Base-by-base conservation (phyloP, 2,113 vertebrate genomes). In the Labeo catla region DNA sequence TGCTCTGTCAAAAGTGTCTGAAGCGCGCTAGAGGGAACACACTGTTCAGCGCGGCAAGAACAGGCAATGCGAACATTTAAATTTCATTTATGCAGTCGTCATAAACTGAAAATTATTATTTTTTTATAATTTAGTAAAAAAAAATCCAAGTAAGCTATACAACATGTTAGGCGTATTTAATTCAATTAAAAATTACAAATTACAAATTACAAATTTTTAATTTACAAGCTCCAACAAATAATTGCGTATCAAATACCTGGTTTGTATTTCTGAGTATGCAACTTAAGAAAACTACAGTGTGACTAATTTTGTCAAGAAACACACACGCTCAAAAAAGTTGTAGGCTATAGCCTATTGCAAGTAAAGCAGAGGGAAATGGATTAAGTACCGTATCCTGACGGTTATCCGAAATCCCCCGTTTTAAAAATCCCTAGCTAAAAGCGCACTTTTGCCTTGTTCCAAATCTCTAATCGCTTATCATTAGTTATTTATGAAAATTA, bases 401-500 rank as follows among this genome's bases (percentile, higher is more conserved):
- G 34, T 4, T 61, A 59, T 39, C 10, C 52, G 15, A 79, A n/a
- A 61, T 39, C 77, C n/a, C 43, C 13, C 79, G 5, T 68, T 4
- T 85, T 66, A 43, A 59, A 45, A 63, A 50, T 45, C 23, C 63
- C 34, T 61, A 21, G 39, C 16, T 47, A 74, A 28, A 23, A 54
- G 19, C 3, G 52, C 28, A 47, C 68, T 52, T 15, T 45, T 47
- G 15, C 1, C 11, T 21, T 16, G 15, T 61, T 72, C 45, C 34
- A 86, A 47, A 19, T 85, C 70, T 59, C 34, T 66, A 86, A 89
- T 79, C 11, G 73, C 39, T 54, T 23, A 45, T 76, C 73, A 87
- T 89, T 50, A 76, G 45, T 83, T 87, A 87, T 87, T 89, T 49
- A 85, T 86, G 83, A 79, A 76, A 63, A 82, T 63, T 34, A 23